phyloP scores from a whole-genome alignment of 2,113 vertebrate species.

The Corvus hawaiiensis region DNA sequence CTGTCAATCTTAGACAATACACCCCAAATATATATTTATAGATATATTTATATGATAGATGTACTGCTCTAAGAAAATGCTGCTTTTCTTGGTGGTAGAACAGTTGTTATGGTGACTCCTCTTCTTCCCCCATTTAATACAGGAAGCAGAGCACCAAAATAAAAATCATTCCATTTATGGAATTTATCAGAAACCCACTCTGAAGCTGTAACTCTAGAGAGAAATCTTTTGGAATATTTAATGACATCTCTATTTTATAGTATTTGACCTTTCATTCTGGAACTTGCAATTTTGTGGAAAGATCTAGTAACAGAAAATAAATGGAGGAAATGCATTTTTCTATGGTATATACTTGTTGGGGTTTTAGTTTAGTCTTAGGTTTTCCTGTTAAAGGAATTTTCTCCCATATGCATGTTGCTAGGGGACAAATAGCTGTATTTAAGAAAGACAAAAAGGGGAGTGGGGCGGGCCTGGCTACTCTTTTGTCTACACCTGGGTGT shows the following conservation, averaged over 20 bases:
- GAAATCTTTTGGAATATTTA: neutral
- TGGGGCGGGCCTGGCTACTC: no score
- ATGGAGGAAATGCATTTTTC: neutral
- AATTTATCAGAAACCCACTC: neutral
- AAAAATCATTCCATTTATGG: neutral
- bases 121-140: neutral
- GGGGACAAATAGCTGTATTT: no score
- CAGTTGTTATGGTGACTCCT: conserved; percentile 57
- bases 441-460: no score
- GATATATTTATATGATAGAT: neutral
- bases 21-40: neutral
- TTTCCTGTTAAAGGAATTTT: no score
- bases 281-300: neutral
- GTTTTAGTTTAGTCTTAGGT: no score
- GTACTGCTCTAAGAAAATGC: neutral
- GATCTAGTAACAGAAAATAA: neutral
- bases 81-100: neutral
- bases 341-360: neutral
- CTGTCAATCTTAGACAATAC: neutral
- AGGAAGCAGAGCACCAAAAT: conserved; percentile 14
- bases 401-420: no score
- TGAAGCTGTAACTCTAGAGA: neutral
- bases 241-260: neutral
- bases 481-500: no score
- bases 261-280: neutral